phyloP scores from a whole-genome alignment of 1,140 invertebrate species.

The Drosophila serrata region DNA sequence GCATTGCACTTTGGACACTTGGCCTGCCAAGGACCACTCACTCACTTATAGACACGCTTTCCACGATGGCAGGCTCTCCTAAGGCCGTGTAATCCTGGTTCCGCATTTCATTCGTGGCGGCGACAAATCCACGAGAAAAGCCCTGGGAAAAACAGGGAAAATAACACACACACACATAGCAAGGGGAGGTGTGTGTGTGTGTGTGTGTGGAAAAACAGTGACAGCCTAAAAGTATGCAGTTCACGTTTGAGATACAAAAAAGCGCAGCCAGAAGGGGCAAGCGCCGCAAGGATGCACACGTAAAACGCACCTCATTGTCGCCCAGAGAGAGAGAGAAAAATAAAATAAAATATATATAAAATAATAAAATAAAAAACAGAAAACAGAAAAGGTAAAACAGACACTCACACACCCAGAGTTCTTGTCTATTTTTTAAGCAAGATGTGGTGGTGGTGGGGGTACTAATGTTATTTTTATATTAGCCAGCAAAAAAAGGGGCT shows the following conservation, averaged over 20 bases:
- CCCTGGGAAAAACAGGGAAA: conserved; percentile 5
- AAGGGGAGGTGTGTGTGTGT: background rate
- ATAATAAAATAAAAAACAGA: background rate
- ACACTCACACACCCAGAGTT: background rate
- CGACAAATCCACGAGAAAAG: conserved; percentile 18
- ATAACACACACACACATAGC: background rate
- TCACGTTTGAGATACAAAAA: conserved; percentile 77
- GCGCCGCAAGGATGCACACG: conserved; percentile 64
- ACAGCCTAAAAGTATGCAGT: conserved; percentile 69
- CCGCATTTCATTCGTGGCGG: conserved; percentile 62
- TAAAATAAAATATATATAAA: background rate
- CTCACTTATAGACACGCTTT: conserved; percentile 42
- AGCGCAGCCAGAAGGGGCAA: conserved; percentile 49
- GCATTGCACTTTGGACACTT: conserved; percentile 37
- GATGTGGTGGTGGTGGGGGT: conserved; percentile 39
- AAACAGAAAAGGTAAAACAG: conserved; percentile 2
- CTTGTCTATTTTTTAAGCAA: conserved; percentile 9
- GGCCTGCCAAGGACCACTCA: conserved; percentile 31
- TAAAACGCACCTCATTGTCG: conserved; percentile 77
- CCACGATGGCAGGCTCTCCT: conserved; percentile 2
- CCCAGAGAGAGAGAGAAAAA: conserved; percentile 11
- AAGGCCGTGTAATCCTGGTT: conserved; percentile 51
- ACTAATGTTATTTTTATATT: conserved; percentile 83
- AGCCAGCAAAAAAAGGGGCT: conserved; percentile 45
- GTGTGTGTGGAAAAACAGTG: conserved; percentile 18